Base-by-base conservation (phyloP, 2,113 vertebrate species). In the Nyctibius bracteatus region DNA sequence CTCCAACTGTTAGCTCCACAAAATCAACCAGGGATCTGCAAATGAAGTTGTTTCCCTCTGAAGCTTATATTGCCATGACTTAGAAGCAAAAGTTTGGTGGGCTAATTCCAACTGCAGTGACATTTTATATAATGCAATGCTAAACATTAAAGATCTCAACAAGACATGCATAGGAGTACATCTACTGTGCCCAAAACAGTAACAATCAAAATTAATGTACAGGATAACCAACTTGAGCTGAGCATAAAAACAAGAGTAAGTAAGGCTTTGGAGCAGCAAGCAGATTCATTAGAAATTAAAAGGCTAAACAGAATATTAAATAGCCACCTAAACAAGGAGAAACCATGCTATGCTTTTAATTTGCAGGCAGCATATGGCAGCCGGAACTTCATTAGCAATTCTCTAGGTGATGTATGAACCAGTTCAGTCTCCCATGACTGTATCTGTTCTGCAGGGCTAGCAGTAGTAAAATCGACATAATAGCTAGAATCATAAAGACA, bases 351-450 rank as follows among this genome's bases (percentile, higher is more conserved):
- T 23, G 74, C 41, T 90, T 90, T 81, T 71, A 90, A 95, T 92
- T 74, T 94, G 46, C 30, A 86, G 35, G 23, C 11, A 73, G 82
- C 90, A 80, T 83, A 73, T 82, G 62, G 57, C 63, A 93, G 67
- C 46, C 86, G 63, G 66, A 96, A 91, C 55, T 79, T 94, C 65
- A 84, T 89, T 87, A 95, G 77, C 47, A 78, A 55, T 91, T 92
- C 80, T 75, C 65, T 37, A 46, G 59, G 46, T 67, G 57, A 92
- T 55, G 59, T 14, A 71, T 44, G 65, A 86, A 91, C 55, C 71
- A 71, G 61, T 68, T 86, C 81, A 73, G 28, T 44, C 83, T 91
- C 55, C 37, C 80, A 20, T 52, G 72, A 83, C 63, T 74, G 13
- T 28, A 94, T 51, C 88, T 90, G 91, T 20, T 96, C 61, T 71